Percentiles rank a stretch among this genome's conserved stretches.
Evolutionary conservation across 35 echinoderm and acorn worm genomes (phyloP).

Genomic region (Heliocidaris tuberculata): DNA sequence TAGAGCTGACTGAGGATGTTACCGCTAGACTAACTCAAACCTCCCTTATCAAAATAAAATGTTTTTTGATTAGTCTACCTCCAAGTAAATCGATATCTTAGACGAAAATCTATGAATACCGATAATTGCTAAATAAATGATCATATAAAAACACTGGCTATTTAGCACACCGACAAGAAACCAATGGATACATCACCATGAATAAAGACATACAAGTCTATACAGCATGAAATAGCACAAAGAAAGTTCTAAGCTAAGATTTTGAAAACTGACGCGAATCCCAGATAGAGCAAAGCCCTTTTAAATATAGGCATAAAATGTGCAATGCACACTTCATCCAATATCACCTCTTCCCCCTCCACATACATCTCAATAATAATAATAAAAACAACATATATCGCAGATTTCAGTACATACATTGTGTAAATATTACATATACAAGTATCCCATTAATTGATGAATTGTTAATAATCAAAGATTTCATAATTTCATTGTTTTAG

Average conservation of each 20-base stretch:
- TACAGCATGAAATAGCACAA: neutral
- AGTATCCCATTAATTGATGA: neutral
- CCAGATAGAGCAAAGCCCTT: slow-evolving; percentile 9
- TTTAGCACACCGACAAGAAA: neutral
- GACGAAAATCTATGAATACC: too few relatives aligned
- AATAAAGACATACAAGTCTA: neutral
- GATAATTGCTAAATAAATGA: neutral
- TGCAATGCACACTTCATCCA: neutral
- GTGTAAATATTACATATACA: neutral
- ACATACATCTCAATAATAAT: neutral
- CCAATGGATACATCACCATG: neutral
- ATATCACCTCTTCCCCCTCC: neutral
- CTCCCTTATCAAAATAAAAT: too few relatives aligned
- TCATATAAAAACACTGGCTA: neutral
- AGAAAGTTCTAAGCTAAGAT: neutral
- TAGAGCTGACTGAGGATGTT: too few relatives aligned
- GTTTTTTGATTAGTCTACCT: too few relatives aligned
- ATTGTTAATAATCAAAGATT: neutral
- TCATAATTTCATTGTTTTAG: neutral
- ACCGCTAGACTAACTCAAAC: too few relatives aligned
- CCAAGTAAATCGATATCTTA: too few relatives aligned
- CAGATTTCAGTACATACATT: slow-evolving; percentile 1
- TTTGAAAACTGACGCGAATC: slow-evolving; percentile 11
- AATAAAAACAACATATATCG: neutral
- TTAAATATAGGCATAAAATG: neutral